Conservation (phyloP, 2,797 vertebrate genomes). For the Spinibarbus caldwelli region DNA sequence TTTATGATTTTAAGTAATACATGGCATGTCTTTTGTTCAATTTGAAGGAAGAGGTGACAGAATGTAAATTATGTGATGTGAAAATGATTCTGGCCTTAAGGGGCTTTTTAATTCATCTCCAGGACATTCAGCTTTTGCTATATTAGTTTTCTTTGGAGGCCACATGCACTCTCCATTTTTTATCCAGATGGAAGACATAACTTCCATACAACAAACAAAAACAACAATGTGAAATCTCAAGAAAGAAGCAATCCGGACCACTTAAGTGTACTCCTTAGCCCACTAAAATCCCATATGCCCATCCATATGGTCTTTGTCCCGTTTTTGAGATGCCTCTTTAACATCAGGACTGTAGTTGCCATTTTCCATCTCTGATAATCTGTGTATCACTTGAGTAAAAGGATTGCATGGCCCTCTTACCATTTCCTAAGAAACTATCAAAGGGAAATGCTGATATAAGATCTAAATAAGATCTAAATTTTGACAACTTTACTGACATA, state of each 20-base stretch:
- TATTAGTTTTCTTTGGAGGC: not conserved
- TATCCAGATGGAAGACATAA: not conserved
- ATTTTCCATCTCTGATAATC: not conserved
- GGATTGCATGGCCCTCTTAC: not conserved
- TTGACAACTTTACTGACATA: slow-evolving; percentile 48
- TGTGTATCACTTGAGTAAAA: not conserved
- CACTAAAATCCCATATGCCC: slow-evolving; percentile 3
- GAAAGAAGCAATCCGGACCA: too few relatives aligned
- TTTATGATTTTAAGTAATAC: not conserved
- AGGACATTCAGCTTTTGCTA: slow-evolving; percentile 3
- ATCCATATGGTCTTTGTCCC: not conserved
- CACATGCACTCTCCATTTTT: slow-evolving; percentile 22
- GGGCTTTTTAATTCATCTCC: slow-evolving; percentile 7
- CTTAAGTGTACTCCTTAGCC: not conserved
- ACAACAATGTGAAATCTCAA: slow-evolving; percentile 25
- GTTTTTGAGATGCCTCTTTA: slow-evolving; percentile 3
- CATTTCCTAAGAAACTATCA: not conserved
- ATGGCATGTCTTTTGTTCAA: not conserved
- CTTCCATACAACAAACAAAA: too few relatives aligned
- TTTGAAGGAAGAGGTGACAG: not conserved
- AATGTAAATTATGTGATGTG: not conserved
- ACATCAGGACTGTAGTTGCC: not conserved
- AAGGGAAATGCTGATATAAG: not conserved
- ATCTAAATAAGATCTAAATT: slow-evolving; percentile 24
- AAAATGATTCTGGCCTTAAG: slow-evolving; percentile 15